phyloP scores from a whole-genome alignment of 2,888 invertebrate genomes.

The Malacosoma neustria region DNA sequence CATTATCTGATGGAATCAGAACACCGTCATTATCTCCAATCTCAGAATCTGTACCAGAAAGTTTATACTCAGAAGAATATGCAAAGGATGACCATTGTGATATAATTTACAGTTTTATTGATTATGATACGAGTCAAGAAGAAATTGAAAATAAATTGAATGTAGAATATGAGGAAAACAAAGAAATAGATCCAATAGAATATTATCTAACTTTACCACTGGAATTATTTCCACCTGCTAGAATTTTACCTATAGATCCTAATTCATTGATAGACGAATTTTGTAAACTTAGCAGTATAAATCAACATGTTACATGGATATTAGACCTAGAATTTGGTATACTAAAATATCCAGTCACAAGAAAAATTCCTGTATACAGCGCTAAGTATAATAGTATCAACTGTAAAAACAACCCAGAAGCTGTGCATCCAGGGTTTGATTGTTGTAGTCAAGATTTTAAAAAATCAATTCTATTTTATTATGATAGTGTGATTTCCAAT shows the following conservation, averaged over 20 bases:
- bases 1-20: no score
- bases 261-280: conserved; percentile 48
- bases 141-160: conserved; percentile 4
- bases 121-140: conserved; percentile 1
- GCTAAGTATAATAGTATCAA: conserved; percentile 39
- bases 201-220: conserved; percentile 35
- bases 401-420: conserved; percentile 39
- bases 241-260: conserved; percentile 35
- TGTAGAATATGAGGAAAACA: neutral
- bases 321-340: conserved; percentile 50
- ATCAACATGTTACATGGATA: conserved; percentile 34
- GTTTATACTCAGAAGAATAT: neutral
- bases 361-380: conserved; percentile 40
- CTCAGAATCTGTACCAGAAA: neutral
- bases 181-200: conserved; percentile 22
- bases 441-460: conserved; percentile 38
- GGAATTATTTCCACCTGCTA: conserved; percentile 40
- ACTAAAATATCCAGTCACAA: conserved; percentile 28
- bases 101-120: no score
- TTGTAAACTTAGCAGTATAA: conserved; percentile 31
- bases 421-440: conserved; percentile 49
- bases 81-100: neutral
- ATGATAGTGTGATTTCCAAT: conserved; percentile 38
- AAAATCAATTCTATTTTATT: conserved; percentile 36
- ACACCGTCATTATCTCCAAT: no score